phyloP scores from a whole-genome alignment of 2,888 invertebrate genomes.

The Andrena minutula region DNA sequence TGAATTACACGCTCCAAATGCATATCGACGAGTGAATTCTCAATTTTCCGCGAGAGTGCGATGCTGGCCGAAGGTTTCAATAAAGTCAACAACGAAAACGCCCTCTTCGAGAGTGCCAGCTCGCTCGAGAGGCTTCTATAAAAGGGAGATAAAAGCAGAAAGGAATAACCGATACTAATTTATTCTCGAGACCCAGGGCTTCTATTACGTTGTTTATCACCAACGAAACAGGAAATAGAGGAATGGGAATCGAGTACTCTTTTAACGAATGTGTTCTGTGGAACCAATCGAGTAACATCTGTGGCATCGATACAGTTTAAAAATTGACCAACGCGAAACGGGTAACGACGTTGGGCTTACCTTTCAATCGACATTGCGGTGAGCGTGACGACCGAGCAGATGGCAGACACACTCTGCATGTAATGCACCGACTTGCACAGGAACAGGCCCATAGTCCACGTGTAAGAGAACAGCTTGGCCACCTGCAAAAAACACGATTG shows the following conservation, averaged over 20 bases:
- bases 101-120: too few relatives aligned
- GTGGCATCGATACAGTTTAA: neutral
- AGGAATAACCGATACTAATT: neutral
- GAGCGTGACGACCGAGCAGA: constrained; percentile 90
- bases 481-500: constrained; percentile 84
- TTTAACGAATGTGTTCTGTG: neutral
- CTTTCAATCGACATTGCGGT: constrained; percentile 91
- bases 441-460: constrained; percentile 89
- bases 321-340: neutral
- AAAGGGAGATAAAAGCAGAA: too few relatives aligned
- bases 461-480: constrained; percentile 89
- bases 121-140: too few relatives aligned
- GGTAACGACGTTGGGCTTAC: constrained; percentile 83
- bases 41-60: too few relatives aligned
- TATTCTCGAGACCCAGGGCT: neutral
- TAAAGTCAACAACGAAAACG: too few relatives aligned
- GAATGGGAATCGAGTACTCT: neutral
- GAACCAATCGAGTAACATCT: neutral
- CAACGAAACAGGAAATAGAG: neutral
- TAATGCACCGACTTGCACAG: constrained; percentile 90
- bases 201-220: neutral
- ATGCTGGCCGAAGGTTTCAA: too few relatives aligned
- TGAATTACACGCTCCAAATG: neutral
- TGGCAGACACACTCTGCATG: constrained; percentile 90
- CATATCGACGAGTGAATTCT: neutral